These are phyloP conservation scores for Masticophis lateralis DNA, from an alignment of 2,797 vertebrate genomes.

Conservation along the genomic window DNA sequence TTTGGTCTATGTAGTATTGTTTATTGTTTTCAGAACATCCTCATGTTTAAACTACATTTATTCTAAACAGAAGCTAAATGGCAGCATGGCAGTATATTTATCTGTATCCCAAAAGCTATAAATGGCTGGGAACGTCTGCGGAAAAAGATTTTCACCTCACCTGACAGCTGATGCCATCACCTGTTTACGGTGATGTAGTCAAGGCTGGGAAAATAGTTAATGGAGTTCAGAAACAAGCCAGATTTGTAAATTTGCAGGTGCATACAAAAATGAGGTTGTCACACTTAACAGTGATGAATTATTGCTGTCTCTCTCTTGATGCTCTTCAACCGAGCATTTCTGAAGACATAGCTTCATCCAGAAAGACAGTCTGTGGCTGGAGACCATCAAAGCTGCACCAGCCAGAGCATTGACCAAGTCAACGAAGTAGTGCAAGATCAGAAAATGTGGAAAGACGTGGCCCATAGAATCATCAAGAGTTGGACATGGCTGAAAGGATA, in stretches of 20 bases:
- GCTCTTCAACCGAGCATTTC: neutral
- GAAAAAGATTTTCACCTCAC: neutral
- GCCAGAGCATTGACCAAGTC: neutral
- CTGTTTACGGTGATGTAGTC: neutral
- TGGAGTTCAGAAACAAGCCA: neutral
- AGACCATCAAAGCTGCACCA: neutral
- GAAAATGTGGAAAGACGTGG: neutral
- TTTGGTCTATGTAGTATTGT: conserved; percentile 55
- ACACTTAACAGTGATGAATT: neutral
- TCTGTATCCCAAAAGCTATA: neutral
- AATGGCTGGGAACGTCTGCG: neutral
- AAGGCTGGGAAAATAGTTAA: neutral
- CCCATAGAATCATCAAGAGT: neutral
- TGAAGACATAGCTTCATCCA: neutral
- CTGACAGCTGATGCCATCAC: neutral
- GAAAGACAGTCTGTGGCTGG: neutral
- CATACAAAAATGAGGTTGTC: neutral
- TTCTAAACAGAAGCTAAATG: neutral
- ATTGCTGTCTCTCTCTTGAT: neutral
- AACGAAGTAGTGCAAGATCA: neutral
- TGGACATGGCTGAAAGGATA: neutral
- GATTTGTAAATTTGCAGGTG: neutral
- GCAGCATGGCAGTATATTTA: neutral
- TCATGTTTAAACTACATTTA: conserved; percentile 65
- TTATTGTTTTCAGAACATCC: conserved; percentile 45